Conservation (phyloP, 1,140 invertebrate genomes). For the Pteromalus puparum region DNA sequence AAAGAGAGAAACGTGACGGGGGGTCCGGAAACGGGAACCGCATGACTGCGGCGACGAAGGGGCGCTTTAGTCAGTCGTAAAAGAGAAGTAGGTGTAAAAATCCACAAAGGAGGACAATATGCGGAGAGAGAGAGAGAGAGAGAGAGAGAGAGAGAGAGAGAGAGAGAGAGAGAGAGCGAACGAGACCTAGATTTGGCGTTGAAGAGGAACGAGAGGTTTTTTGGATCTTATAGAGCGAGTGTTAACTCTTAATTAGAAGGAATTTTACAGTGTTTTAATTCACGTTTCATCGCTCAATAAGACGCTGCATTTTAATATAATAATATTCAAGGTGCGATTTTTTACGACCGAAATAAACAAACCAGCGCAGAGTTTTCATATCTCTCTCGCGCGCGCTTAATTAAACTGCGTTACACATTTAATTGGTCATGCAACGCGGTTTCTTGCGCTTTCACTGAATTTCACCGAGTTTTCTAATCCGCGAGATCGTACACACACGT, state of each 20-base stretch:
- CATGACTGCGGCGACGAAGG: background rate
- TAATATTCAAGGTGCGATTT: no score
- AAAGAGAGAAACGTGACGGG: constrained; percentile 33
- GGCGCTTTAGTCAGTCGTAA: constrained; percentile 66
- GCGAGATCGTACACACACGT: background rate
- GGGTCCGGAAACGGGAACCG: constrained; percentile 43
- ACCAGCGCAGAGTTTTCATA: background rate
- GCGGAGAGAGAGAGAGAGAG: constrained; percentile 13
- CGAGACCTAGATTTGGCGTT: constrained; percentile 21
- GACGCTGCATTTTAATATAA: no score
- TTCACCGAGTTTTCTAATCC: background rate
- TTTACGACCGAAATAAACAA: no score
- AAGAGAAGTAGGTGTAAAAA: constrained; percentile 71
- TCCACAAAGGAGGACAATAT: constrained; percentile 60
- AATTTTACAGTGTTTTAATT: background rate
- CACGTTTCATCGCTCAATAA: background rate
- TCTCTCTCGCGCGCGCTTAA: background rate
- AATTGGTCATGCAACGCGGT: background rate
- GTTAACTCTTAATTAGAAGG: background rate
- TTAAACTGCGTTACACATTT: background rate
- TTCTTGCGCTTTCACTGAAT: constrained; percentile 7
- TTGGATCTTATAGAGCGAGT: background rate
- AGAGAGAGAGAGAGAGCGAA: constrained; percentile 1
- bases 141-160: constrained; percentile 19
- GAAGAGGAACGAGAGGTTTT: background rate